Base-by-base conservation (phyloP, 2,797 vertebrate genomes). In the Hyperoplus immaculatus region DNA sequence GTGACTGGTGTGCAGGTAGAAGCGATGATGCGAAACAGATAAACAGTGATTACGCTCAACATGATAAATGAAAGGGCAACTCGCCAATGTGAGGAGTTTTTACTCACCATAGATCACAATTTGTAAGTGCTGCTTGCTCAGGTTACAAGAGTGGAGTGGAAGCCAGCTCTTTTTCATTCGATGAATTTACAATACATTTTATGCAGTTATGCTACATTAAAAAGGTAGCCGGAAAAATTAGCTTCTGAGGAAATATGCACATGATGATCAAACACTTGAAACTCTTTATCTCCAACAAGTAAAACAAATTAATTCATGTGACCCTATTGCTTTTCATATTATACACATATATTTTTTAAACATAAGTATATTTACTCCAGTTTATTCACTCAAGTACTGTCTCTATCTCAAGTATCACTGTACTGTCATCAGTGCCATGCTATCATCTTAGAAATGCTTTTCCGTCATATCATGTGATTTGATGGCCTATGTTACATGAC, bases 91-190 rank as follows among this genome's bases (percentile, higher is more conserved):
- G 87, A 88, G 85, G 83, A 88, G 81, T 92, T 93, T 92, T 92
- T 88, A 87, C 84, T 89, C 78, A 78, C 89, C 89, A 93, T 93
- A 90, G 88, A 94, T 93, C 92, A 93, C 92, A 93, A 90, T 94
- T 93, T 93, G 90, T 83, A 85, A 89, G 87, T 80, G 77, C 80
- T 80, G 88, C 86, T 92, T 85, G 82, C 78, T 87, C 38, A 75
- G 59, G 75, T 83, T 84, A 83, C 85, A 69, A 68, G 77, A 74
- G 67, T 41, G 47, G 72, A 84, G 72, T 75, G 58, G 83, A 78
- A 82, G 81, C 72, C 80, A 79, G 72, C 66, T 82, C 79, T 78
- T 86, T 77, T 82, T 89, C 84, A 86, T 88, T 85, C 80, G 87
- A 84, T 92, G 29, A 29, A 29, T 29, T 29, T 29, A 29, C 92